These are phyloP conservation scores for Pollicipes pollicipes DNA, from an alignment of 1,140 invertebrate genomes.

Conservation along the genomic window DNA sequence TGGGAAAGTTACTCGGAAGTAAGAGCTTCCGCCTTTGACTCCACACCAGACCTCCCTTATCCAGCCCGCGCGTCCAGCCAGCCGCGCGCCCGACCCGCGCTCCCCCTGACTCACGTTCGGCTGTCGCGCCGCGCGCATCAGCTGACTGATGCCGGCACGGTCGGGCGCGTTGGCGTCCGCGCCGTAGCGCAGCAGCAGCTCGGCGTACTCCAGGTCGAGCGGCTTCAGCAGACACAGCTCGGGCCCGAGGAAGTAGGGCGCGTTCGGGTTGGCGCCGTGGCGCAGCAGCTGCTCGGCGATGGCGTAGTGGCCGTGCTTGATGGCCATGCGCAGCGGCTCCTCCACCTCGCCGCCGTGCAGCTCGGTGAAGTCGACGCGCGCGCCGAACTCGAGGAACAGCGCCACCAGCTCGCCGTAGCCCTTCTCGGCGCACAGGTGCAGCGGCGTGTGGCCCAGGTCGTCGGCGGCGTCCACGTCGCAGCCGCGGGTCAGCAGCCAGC, in stretches of 20 bases:
- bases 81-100: too few relatives aligned
- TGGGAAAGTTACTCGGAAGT: too few relatives aligned
- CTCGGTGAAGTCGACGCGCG: conserved; percentile 55
- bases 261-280: conserved; percentile 44
- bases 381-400: conserved; percentile 55
- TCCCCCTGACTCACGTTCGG: conserved; percentile 38
- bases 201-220: conserved; percentile 55
- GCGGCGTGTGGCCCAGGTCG: conserved; percentile 72
- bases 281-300: conserved; percentile 43
- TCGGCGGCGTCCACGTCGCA: conserved; percentile 65
- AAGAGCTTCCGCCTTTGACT: too few relatives aligned
- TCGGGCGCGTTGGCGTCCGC: conserved; percentile 70
- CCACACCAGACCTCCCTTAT: too few relatives aligned
- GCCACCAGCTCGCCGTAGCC: conserved; percentile 40
- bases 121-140: conserved; percentile 69
- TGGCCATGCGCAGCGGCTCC: conserved; percentile 59
- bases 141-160: conserved; percentile 58
- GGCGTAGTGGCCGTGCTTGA: conserved; percentile 66
- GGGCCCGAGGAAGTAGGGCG: conserved; percentile 66
- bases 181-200: conserved; percentile 60
- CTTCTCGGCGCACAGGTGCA: conserved; percentile 70
- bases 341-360: conserved; percentile 28
- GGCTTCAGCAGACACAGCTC: conserved; percentile 70
- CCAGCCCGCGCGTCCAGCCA: too few relatives aligned
- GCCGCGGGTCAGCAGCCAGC: conserved; percentile 51